These are phyloP conservation scores for Gryllus longicercus DNA, from an alignment of 2,888 invertebrate species.

Conservation along the genomic window DNA sequence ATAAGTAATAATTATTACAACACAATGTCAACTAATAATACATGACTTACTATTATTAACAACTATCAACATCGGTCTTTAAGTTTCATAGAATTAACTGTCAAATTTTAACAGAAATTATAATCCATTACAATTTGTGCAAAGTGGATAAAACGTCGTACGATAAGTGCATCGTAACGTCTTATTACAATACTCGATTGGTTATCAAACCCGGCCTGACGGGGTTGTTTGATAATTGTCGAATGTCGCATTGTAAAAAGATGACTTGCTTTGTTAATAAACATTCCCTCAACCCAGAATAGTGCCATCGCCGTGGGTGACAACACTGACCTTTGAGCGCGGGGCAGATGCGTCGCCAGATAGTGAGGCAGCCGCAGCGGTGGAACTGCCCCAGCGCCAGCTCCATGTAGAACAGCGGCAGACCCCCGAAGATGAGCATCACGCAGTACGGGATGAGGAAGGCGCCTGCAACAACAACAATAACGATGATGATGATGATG, in stretches of 20 bases:
- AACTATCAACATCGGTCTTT: too few relatives aligned
- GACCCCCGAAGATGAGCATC: slow-evolving; percentile 88
- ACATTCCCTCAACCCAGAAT: background rate
- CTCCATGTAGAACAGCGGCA: slow-evolving; percentile 94
- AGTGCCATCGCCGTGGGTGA: background rate
- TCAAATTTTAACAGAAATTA: too few relatives aligned
- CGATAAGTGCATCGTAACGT: background rate
- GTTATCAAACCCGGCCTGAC: background rate
- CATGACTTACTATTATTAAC: too few relatives aligned
- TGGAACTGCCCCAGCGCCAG: slow-evolving; percentile 92
- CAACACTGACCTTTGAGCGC: slow-evolving; percentile 73
- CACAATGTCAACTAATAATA: too few relatives aligned
- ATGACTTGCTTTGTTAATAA: background rate
- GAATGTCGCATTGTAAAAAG: too few relatives aligned
- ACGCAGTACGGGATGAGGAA: slow-evolving; percentile 91
- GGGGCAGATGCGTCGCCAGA: slow-evolving; percentile 91
- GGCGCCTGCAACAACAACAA: slow-evolving; percentile 62
- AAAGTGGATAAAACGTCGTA: background rate
- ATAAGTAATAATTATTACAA: too few relatives aligned
- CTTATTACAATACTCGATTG: too few relatives aligned
- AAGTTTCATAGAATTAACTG: too few relatives aligned
- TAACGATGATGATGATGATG: too few relatives aligned
- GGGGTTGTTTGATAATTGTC: too few relatives aligned
- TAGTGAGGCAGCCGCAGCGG: slow-evolving; percentile 84
- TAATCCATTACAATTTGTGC: too few relatives aligned